phyloP scores from a whole-genome alignment of 2,797 vertebrate species.

The Takifugu rubripes region DNA sequence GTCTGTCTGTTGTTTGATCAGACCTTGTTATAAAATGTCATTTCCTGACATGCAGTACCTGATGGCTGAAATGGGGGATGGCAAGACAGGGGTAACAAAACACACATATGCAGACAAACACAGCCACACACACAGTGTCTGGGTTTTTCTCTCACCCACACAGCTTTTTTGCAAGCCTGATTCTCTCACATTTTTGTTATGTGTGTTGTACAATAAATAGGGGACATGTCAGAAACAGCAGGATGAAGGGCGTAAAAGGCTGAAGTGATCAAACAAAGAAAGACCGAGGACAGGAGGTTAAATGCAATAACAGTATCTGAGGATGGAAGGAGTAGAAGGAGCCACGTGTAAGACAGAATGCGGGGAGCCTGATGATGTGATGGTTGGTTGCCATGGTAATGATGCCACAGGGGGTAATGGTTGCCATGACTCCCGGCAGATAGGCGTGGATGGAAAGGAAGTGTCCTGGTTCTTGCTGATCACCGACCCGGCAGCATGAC shows the following conservation, averaged over 20 bases:
- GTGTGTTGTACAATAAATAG: slow-evolving; percentile 23
- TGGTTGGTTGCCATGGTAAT: slow-evolving; percentile 59
- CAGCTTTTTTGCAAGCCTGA: slow-evolving; percentile 1
- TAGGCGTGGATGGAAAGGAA: slow-evolving; percentile 52
- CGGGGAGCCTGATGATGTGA: slow-evolving; percentile 45
- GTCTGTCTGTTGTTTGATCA: slow-evolving; percentile 31
- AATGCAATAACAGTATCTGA: slow-evolving; percentile 12
- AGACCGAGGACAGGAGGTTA: slow-evolving; percentile 11
- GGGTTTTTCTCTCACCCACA: slow-evolving; percentile 11
- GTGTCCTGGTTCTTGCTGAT: slow-evolving; percentile 49
- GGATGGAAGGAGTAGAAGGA: slow-evolving; percentile 5
- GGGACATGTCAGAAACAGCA: slow-evolving; percentile 19
- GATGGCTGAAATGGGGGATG: slow-evolving; percentile 46
- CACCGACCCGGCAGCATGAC: slow-evolving; percentile 56
- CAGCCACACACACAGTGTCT: slow-evolving; percentile 1
- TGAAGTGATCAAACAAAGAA: slow-evolving; percentile 9
- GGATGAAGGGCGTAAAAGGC: not conserved
- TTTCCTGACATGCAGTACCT: slow-evolving; percentile 56
- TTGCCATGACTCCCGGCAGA: slow-evolving; percentile 57
- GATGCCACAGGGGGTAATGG: slow-evolving; percentile 60
- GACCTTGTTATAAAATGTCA: slow-evolving; percentile 52
- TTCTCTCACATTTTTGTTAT: slow-evolving; percentile 11
- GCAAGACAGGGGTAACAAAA: slow-evolving; percentile 14
- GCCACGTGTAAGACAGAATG: slow-evolving; percentile 37
- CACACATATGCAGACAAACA: slow-evolving; percentile 21